A percentile compares a stretch with the other conserved stretches of the same genome.
phyloP scores from a whole-genome alignment of 2,888 invertebrate species.

The Tachystola acroxantha region DNA sequence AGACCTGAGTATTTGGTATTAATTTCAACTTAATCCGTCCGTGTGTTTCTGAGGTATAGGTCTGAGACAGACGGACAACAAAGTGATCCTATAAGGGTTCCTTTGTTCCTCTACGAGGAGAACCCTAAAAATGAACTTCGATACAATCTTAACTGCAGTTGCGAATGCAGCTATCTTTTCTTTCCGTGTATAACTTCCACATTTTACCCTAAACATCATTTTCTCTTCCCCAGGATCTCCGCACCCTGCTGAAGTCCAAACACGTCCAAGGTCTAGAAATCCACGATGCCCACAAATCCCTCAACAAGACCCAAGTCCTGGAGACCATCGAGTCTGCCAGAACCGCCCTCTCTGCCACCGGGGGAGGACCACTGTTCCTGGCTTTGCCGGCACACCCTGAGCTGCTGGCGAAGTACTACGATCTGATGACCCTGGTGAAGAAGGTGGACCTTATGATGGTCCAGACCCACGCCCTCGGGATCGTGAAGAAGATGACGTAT shows the following conservation, averaged over 20 bases:
- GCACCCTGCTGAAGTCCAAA: constrained; percentile 73
- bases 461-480: constrained; percentile 82
- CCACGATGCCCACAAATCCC: constrained; percentile 70
- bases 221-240: constrained; percentile 59
- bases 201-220: not conserved
- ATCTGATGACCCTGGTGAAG: constrained; percentile 81
- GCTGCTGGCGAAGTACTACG: constrained; percentile 83
- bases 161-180: too few relatives aligned
- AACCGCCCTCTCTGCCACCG: constrained; percentile 61
- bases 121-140: too few relatives aligned
- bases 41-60: too few relatives aligned
- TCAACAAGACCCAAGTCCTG: constrained; percentile 69
- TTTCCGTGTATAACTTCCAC: too few relatives aligned
- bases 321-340: constrained; percentile 64
- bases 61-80: too few relatives aligned
- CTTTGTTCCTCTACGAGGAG: too few relatives aligned
- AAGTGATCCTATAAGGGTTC: too few relatives aligned
- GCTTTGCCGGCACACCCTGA: constrained; percentile 82
- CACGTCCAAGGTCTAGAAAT: constrained; percentile 78
- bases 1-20: too few relatives aligned
- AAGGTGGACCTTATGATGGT: constrained; percentile 82
- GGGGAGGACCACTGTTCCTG: constrained; percentile 76
- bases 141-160: too few relatives aligned
- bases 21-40: too few relatives aligned
- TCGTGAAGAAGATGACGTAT: constrained; percentile 82